These are phyloP conservation scores for Nemotelus pantherinus DNA, from an alignment of 2,888 invertebrate genomes.

Conservation along the genomic window DNA sequence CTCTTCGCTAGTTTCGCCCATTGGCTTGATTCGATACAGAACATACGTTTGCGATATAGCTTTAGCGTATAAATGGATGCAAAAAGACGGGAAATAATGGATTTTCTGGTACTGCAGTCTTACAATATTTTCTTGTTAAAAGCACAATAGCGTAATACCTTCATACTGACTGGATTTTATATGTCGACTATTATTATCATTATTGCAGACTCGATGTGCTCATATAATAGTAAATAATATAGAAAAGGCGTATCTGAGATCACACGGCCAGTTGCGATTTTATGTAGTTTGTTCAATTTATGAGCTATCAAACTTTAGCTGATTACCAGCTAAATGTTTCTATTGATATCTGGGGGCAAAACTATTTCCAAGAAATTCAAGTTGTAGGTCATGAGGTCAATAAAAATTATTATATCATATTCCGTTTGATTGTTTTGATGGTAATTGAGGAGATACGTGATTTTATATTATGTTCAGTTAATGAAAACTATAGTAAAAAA, in stretches of 20 bases:
- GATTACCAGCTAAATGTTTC: too few relatives aligned
- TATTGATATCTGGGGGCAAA: too few relatives aligned
- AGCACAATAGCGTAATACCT: background rate
- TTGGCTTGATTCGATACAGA: conserved; percentile 17
- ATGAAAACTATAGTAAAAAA: too few relatives aligned
- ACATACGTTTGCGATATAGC: background rate
- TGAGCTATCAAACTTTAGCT: background rate
- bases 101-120: background rate
- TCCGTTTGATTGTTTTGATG: too few relatives aligned
- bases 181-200: background rate
- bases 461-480: too few relatives aligned
- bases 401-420: too few relatives aligned
- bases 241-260: conserved; percentile 4
- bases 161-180: background rate
- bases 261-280: conserved; percentile 1
- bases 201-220: too few relatives aligned
- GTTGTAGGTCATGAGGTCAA: too few relatives aligned
- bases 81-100: background rate
- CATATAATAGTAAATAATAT: background rate
- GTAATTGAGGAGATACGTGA: too few relatives aligned
- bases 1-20: background rate
- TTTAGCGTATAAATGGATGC: background rate
- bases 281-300: background rate
- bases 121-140: conserved; percentile 14
- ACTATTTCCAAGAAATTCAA: too few relatives aligned